Conservation (phyloP, 2,888 invertebrate genomes). For the Acanthococcus lagerstroemiae region DNA sequence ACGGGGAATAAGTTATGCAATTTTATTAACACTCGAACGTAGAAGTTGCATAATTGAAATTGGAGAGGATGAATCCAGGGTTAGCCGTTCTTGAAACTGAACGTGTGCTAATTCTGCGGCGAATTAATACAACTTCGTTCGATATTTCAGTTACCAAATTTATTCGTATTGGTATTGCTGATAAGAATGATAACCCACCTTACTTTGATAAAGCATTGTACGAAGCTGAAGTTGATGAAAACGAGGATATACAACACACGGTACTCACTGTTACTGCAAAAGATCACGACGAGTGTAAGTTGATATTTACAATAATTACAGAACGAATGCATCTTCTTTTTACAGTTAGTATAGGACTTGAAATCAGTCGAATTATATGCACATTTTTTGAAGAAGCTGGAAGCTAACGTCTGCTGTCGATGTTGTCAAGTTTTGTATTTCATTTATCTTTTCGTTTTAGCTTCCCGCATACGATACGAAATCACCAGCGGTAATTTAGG, state of each 20-base stretch:
- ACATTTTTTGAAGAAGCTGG: no score
- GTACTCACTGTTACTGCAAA: slow-evolving; percentile 97
- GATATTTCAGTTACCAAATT: slow-evolving; percentile 86
- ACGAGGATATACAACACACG: slow-evolving; percentile 93
- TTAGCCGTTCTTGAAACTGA: no score
- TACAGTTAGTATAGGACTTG: background rate
- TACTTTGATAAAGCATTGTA: slow-evolving; percentile 94
- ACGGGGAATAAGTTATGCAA: no score
- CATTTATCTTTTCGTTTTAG: no score
- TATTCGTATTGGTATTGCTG: slow-evolving; percentile 95
- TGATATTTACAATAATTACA: no score
- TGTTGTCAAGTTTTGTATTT: background rate
- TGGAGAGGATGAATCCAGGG: no score
- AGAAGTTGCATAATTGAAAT: no score
- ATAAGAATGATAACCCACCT: slow-evolving; percentile 99
- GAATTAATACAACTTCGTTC: slow-evolving; percentile 30
- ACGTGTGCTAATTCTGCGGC: background rate
- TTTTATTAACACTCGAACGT: no score
- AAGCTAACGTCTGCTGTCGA: no score
- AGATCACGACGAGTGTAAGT: slow-evolving; percentile 98
- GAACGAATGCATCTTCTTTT: no score
- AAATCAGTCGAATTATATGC: background rate
- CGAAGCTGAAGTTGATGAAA: slow-evolving; percentile 95
- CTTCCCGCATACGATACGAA: slow-evolving; percentile 98
- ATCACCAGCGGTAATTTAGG: slow-evolving; percentile 98